Conservation (phyloP, 2,888 invertebrate species). For the Hypselothyrea guttata region DNA sequence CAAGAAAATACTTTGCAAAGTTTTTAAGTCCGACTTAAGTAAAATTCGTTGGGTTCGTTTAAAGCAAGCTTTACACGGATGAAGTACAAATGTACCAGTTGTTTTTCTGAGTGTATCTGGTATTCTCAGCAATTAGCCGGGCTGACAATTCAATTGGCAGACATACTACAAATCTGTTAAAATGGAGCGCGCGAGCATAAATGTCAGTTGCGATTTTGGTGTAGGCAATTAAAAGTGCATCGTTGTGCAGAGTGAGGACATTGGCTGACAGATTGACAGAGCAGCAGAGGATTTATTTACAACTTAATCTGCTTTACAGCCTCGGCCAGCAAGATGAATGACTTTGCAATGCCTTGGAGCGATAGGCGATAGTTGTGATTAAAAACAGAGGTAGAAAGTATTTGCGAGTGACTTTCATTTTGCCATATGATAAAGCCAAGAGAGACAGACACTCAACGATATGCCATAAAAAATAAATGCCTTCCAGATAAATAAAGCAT, state of each 20-base stretch:
- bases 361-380: constrained; percentile 58
- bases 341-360: constrained; percentile 50
- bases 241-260: constrained; percentile 18
- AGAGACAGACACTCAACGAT: too few species aligned
- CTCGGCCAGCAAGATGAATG: constrained; percentile 65
- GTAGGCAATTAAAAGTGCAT: constrained; percentile 68
- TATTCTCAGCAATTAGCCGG: constrained; percentile 69
- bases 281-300: constrained; percentile 64
- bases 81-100: too few species aligned
- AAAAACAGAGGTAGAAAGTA: constrained; percentile 58
- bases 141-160: constrained; percentile 42
- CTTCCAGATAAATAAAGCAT: constrained; percentile 30
- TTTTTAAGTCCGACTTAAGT: too few species aligned
- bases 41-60: too few species aligned
- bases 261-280: constrained; percentile 58
- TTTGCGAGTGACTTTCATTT: constrained; percentile 65
- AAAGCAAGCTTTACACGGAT: too few species aligned
- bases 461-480: background rate
- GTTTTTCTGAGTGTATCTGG: too few species aligned
- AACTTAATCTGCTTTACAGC: constrained; percentile 68
- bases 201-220: constrained; percentile 69
- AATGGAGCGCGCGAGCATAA: constrained; percentile 76
- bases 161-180: constrained; percentile 51
- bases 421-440: constrained; percentile 37
- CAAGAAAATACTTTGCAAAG: too few species aligned